A percentile compares a stretch with the other conserved stretches of the same genome.
These are phyloP conservation scores for Tragelaphus eurycerus DNA, from an alignment of 2,797 vertebrate genomes.

Conservation along the genomic window DNA sequence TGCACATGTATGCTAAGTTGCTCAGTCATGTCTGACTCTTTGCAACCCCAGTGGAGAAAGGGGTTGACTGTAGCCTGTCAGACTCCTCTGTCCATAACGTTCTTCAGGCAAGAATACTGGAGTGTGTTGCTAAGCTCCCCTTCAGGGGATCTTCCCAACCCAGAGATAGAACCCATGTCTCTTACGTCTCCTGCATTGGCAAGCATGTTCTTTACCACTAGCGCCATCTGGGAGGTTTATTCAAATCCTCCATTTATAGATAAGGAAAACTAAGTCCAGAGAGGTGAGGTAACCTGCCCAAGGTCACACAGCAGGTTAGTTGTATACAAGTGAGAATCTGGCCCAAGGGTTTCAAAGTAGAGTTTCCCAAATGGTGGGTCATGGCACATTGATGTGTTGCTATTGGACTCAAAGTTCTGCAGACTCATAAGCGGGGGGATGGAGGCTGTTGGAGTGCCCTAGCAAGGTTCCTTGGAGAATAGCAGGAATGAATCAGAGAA, in stretches of 20 bases:
- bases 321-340: neutral
- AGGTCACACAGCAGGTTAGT: neutral
- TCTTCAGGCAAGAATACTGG: neutral
- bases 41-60: neutral
- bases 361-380: neutral
- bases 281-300: neutral
- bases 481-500: neutral
- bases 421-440: neutral
- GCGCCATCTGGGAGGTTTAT: neutral
- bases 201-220: neutral
- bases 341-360: neutral
- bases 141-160: neutral
- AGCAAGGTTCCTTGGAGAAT: too few species aligned
- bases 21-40: neutral
- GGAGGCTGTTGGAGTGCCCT: neutral
- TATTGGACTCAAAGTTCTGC: neutral
- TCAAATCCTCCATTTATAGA: neutral
- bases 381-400: fast-evolving
- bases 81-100: neutral
- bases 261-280: neutral
- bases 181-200: neutral
- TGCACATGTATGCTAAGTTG: neutral
- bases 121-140: neutral
- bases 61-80: neutral
- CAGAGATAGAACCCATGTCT: neutral